Evolutionary conservation across 2,113 vertebrate species (phyloP), one percentile per base, ranked within the genome.

Genomic region (Tetraodon nigroviridis): DNA sequence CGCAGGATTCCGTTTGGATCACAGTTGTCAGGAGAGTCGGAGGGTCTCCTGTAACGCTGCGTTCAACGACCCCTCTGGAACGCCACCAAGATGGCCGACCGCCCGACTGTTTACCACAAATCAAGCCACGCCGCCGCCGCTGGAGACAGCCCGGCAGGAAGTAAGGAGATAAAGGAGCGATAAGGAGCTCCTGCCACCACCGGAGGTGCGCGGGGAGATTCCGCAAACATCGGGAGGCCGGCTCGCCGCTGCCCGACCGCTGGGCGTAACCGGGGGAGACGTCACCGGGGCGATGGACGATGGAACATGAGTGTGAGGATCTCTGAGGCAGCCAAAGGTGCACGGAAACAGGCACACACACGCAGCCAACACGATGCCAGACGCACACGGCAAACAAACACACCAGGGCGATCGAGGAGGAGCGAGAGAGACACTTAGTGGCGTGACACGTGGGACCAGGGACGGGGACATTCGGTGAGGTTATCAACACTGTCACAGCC

Each of bases 401-500:
- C 16, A 19, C 46, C n/a, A 17, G 72, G 60, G 64, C 49, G 70
- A 77, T 32, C 69, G 59, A 54, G 21, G 70, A 82, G 19, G 68
- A 51, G 64, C 54, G 24, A 56, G 58, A 53, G 64, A 69, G 77
- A 85, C 81, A 84, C 71, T 84, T 81, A 87, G 83, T 83, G 82
- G 81, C 80, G 79, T 86, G 82, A 84, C 73, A 78, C 77, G 65
- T 69, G 82, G 59, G 75, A 75, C 63, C 67, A 83, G 75, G 69
- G 76, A 75, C 71, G 75, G 69, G 71, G 63, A 84, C 73, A 75
- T 80, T 83, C 24, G 44, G 73, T 83, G 77, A n/a, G 48, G 81
- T 87, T 87, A 87, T 40, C 59, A 76, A 82, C 86, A 86, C 86
- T 87, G 84, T 81, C 24, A 69, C 72, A 73, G 78, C 52, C 69